Evolutionary conservation across 2,797 vertebrate genomes (phyloP).

Genomic region (Pterois miles): DNA sequence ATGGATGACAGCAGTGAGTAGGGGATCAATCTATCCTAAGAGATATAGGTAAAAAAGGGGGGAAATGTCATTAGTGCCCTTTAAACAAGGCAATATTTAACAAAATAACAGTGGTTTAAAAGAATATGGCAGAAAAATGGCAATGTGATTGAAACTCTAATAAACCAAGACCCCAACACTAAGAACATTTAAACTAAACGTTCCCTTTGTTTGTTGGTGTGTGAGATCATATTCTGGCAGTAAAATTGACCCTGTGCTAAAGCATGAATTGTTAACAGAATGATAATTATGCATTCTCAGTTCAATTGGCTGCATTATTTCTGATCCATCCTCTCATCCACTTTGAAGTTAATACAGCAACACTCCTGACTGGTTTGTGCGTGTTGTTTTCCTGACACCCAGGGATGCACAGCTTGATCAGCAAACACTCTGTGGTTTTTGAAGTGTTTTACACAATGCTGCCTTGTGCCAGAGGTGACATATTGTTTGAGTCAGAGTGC

Average conservation of each 20-base stretch:
- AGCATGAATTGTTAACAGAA: conserved; percentile 41
- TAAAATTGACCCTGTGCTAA: conserved; percentile 23
- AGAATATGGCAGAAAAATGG: not conserved
- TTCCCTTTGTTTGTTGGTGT: not conserved
- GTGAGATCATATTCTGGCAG: conserved; percentile 53
- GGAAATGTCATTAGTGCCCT: not conserved
- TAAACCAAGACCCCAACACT: not conserved
- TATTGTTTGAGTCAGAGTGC: conserved; percentile 51
- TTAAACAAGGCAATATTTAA: not conserved
- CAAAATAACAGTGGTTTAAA: not conserved
- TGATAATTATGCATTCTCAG: conserved; percentile 37
- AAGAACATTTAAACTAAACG: conserved; percentile 14
- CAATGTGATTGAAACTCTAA: conserved; percentile 12
- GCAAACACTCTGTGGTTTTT: conserved; percentile 29
- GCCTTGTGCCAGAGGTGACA: conserved; percentile 59
- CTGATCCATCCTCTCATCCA: conserved; percentile 25
- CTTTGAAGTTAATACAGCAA: conserved; percentile 52
- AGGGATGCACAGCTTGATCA: conserved; percentile 53
- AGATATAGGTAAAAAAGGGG: not conserved
- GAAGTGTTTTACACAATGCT: conserved; percentile 51
- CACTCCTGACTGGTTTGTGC: conserved; percentile 27
- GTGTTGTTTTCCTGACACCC: conserved; percentile 31
- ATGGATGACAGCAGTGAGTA: not conserved
- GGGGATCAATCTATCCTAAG: not conserved
- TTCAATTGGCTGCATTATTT: conserved; percentile 39